Percentiles rank a stretch among this genome's conserved stretches.
phyloP scores from a whole-genome alignment of 1,140 invertebrate genomes.

The Metopolophium dirhodum region DNA sequence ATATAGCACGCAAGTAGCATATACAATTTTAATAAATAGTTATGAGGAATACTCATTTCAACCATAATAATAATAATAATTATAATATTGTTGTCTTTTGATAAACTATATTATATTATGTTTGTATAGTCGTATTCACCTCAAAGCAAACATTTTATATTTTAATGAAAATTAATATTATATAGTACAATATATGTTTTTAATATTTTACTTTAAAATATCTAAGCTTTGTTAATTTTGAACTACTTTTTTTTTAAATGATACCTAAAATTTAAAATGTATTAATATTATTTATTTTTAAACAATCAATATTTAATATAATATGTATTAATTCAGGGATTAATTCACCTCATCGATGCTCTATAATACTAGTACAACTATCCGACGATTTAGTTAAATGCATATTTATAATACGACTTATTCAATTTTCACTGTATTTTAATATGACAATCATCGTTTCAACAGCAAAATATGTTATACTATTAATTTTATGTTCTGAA shows the following conservation, averaged over 20 bases:
- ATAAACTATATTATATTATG: background rate
- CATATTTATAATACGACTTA: background rate
- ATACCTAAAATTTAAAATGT: background rate
- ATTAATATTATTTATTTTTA: background rate
- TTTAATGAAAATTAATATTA: background rate
- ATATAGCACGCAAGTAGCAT: background rate
- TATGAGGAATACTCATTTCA: background rate
- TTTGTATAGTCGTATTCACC: background rate
- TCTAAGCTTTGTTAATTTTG: background rate
- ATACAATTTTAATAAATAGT: background rate
- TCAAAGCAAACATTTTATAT: background rate
- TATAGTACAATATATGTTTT: background rate
- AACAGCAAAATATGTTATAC: background rate
- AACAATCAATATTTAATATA: background rate
- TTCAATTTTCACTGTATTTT: background rate
- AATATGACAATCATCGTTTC: background rate
- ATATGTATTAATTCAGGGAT: too few relatives aligned
- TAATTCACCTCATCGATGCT: background rate
- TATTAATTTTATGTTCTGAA: background rate
- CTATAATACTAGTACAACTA: background rate
- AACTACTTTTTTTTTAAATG: background rate
- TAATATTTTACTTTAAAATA: background rate
- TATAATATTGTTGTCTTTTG: background rate
- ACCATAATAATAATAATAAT: background rate
- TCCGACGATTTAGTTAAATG: background rate